A percentile compares a stretch with the other conserved stretches of the same genome.
phyloP scores from a whole-genome alignment of 1,140 invertebrate species.

The Bombyx mori region DNA sequence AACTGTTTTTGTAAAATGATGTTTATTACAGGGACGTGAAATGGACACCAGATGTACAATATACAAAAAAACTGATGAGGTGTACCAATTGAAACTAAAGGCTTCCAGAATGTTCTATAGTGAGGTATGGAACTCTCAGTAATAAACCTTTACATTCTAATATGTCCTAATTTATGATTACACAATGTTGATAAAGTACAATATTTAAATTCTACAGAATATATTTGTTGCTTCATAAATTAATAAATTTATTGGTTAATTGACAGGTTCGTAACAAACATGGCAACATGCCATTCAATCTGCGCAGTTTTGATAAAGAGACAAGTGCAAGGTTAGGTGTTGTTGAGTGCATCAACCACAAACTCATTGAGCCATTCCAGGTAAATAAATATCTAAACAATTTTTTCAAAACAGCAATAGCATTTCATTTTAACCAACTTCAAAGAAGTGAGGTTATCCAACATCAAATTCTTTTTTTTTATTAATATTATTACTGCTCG shows the following conservation, averaged over 20 bases:
- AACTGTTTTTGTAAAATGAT: not conserved
- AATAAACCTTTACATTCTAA: not conserved
- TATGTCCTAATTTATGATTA: not conserved
- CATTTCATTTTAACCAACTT: too few species aligned
- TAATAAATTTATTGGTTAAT: conserved; percentile 7
- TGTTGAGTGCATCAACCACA: conserved; percentile 98
- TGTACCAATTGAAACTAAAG: conserved; percentile 97
- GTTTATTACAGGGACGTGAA: conserved; percentile 78
- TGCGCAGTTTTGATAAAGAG: conserved; percentile 95
- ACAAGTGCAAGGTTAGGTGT: conserved; percentile 98
- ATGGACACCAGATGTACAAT: conserved; percentile 95
- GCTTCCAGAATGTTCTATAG: conserved; percentile 95
- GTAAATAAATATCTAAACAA: conserved; percentile 18
- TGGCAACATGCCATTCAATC: conserved; percentile 94
- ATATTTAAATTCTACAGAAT: too few species aligned
- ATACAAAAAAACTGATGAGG: conserved; percentile 98
- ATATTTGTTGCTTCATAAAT: too few species aligned
- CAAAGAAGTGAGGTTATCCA: too few species aligned
- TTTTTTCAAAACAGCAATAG: not conserved
- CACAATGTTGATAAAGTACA: too few species aligned
- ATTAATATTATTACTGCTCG: too few species aligned
- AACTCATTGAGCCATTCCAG: conserved; percentile 97
- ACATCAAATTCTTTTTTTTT: too few species aligned
- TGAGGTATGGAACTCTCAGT: conserved; percentile 73
- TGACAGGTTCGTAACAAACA: conserved; percentile 87